Evolutionary conservation across 2,888 invertebrate species (phyloP), one percentile per base, ranked within the genome.

Genomic region (Gandaritis pyraliata): DNA sequence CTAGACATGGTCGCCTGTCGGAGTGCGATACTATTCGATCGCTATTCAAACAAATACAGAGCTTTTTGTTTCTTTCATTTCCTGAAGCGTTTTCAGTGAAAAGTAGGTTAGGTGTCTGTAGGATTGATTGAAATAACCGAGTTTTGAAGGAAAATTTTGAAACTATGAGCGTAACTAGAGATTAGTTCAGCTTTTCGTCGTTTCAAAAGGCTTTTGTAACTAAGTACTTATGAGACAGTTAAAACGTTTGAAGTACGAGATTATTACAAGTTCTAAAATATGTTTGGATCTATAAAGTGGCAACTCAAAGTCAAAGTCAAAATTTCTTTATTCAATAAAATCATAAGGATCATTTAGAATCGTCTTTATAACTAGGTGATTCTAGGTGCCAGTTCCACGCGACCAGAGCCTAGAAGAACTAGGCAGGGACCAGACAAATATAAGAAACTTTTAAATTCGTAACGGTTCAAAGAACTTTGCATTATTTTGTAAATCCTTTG

Each of bases 31-130:
- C 73, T 71, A 73, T 74, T 78, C 78, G 78, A 81, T 78, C 77
- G 74, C 72, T 72, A 70, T 80, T 78, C 81, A 77, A 80, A 81
- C 81, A 81, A 81, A 78, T 72, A 76, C 77, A 69, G 63, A 66
- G 64, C 55, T 72, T 77, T 75, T 78, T 76, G 76, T 78, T 80
- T 79, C 72, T 74, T 76, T 76, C 72, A 67, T 72, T 71, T 63
- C 63, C 66, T 64, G 62, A 58, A 61, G 15, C 58, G 50, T 48
- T 64, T 63, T 56, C 54, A 48, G 57, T 16, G 29, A 63, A 65
- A 70, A 62, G 61, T 70, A 54, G 68, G 75, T 70, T 64, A 62
- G 30, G 16, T 55, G 18, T 61, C n/a, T 36, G 47, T 38, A 18
- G 48, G 41, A 53, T 48, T 49, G 33, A 23, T 41, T 43, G 33